Evolutionary conservation across 37 sponge, comb jelly and placozoan genomes (phyloP), one percentile per base, ranked within the genome.

Genomic region (Spongilla lacustris): DNA sequence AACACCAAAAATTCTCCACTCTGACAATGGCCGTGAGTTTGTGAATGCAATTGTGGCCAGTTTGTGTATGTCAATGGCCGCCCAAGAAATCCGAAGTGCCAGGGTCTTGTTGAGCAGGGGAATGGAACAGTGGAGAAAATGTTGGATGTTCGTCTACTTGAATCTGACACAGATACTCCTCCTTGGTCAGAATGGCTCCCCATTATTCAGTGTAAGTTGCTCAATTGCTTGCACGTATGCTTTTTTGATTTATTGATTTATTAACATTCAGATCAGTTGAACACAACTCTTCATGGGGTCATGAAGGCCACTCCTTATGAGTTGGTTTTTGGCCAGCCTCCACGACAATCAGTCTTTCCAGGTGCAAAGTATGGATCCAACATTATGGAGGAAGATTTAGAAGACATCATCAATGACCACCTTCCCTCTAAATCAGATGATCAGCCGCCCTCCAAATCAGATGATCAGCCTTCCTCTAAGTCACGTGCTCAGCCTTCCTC

Each of bases 321-420:
- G 81, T 36, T 87, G 24, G 87, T 87, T 66, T 87, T 80, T 80
- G 87, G 81, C 30, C 87, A 87, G 81, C 80, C 80, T 34, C 87
- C 87, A 46, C 81, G 74, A 19, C 31, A 69, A 11, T 35, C 58
- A n/a, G 73, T 87, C 19, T 87, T 87, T 33, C 87, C 87, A 30
- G 80, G 81, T 49, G 79, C 67, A 26, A 38, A 24, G 67, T 36
- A 13, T 22, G 73, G 35, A 32, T 17, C 21, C 32, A 26, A 71
- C 14, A 29, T 87, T 29, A 72, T 79, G 78, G 86, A 85, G 68
- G 86, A 85, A 36, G 86, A 85, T 77, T n/a, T 85, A 3, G 71
- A 77, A 77, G 86, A 85, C 76, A 27, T 85, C 8, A 24, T 85
- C 33, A 50, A 27, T 29, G 68, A 80, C 28, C 67, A 80, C 46